phyloP scores from a whole-genome alignment of 2,797 vertebrate genomes.

The Phoxinus dragarum region DNA sequence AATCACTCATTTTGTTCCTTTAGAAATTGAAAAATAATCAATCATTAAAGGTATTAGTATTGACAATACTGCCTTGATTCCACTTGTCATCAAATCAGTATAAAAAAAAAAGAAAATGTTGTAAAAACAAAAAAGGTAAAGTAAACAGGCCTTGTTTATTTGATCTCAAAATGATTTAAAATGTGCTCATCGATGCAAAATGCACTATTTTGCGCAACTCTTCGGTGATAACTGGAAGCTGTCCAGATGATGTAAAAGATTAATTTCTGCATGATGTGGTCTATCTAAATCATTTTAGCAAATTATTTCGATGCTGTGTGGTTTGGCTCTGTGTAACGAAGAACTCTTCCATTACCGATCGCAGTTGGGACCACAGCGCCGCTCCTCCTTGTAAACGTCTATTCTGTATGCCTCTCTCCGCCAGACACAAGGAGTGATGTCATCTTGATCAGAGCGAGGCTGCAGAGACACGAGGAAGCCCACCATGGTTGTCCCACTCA shows the following conservation, averaged over 20 bases:
- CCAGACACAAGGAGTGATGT: conserved; percentile 35
- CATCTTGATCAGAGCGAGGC: conserved; percentile 46
- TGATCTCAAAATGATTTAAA: conserved; percentile 60
- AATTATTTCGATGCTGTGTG: conserved; percentile 61
- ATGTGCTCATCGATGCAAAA: conserved; percentile 54
- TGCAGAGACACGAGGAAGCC: conserved; percentile 43
- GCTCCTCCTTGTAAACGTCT: conserved; percentile 43
- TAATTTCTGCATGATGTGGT: conserved; percentile 61
- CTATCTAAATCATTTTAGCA: conserved; percentile 63
- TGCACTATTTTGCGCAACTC: conserved; percentile 50
- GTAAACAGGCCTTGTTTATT: conserved; percentile 58
- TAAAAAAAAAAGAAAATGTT: neutral
- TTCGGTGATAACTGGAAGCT: conserved; percentile 58
- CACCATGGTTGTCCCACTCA: conserved; percentile 50
- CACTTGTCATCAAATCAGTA: neutral
- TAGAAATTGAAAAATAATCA: neutral
- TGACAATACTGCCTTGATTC: neutral
- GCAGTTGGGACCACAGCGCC: conserved; percentile 43
- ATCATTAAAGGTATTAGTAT: neutral
- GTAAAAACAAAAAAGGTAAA: neutral
- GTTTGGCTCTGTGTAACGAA: conserved; percentile 56
- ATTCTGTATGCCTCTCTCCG: conserved; percentile 39
- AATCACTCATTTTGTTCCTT: neutral
- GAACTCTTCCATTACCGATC: conserved; percentile 58
- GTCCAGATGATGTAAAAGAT: conserved; percentile 60